Conservation (phyloP, 2,888 invertebrate species). For the Teleogryllus oceanicus region DNA sequence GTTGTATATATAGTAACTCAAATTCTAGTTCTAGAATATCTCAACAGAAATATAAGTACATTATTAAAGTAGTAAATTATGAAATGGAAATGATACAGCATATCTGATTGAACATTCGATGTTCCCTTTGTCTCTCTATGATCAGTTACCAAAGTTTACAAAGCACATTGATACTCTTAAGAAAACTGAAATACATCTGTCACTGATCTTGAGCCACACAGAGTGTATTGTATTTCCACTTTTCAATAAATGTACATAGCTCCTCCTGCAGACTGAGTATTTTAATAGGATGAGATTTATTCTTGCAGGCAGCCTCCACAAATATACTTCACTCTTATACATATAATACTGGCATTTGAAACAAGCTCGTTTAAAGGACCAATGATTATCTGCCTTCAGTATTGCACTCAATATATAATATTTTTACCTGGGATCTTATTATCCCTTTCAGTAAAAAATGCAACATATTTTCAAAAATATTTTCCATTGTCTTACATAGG, state of each 20-base stretch:
- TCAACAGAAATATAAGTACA: constrained; percentile 18
- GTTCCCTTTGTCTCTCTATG: not conserved
- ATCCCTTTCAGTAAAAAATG: not conserved
- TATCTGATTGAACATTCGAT: not conserved
- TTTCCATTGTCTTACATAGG: not conserved
- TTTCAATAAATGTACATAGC: not conserved
- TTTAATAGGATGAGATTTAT: not conserved
- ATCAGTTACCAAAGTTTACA: not conserved
- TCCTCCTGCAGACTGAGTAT: not conserved
- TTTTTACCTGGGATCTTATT: not conserved
- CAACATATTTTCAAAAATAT: not conserved
- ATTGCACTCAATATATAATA: not conserved
- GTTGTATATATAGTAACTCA: constrained; percentile 21
- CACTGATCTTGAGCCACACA: not conserved
- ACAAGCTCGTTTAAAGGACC: too few species aligned
- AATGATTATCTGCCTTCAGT: not conserved
- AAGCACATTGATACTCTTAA: constrained; percentile 1
- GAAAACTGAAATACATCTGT: not conserved
- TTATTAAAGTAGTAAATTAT: constrained; percentile 25
- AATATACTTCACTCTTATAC: not conserved
- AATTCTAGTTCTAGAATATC: not conserved
- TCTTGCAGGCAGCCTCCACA: too few species aligned
- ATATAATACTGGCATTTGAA: not conserved
- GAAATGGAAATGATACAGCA: constrained; percentile 18
- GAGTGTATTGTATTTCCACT: not conserved